phyloP scores from a whole-genome alignment of 2,797 vertebrate species.

The Sebastes diploproa region DNA sequence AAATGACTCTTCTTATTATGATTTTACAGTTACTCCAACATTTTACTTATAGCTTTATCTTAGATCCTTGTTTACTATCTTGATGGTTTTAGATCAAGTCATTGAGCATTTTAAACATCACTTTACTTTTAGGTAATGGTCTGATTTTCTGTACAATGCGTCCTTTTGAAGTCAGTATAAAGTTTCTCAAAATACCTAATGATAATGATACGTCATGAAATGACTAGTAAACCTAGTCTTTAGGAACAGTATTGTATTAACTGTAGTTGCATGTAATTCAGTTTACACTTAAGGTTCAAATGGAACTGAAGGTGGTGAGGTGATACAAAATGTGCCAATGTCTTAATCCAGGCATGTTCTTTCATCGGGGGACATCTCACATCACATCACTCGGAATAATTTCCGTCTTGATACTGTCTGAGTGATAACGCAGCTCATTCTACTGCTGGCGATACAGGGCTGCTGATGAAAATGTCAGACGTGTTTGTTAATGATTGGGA shows the following conservation, averaged over 20 bases:
- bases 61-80: not conserved
- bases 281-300: not conserved
- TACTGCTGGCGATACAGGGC: conserved; percentile 40
- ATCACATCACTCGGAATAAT: not conserved
- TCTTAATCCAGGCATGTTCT: not conserved
- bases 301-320: not conserved
- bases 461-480: conserved; percentile 58
- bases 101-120: not conserved
- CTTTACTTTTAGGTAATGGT: not conserved
- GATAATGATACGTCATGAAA: not conserved
- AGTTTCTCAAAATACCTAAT: not conserved
- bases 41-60: not conserved
- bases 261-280: not conserved
- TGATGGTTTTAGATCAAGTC: not conserved
- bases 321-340: not conserved
- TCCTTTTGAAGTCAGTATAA: not conserved
- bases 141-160: not conserved
- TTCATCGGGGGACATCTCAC: not conserved
- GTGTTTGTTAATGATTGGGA: conserved; percentile 57
- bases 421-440: conserved; percentile 14
- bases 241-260: not conserved
- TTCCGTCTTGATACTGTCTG: conserved; percentile 7
- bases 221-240: not conserved
- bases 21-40: not conserved
- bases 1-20: not conserved